Evolutionary conservation across 2,797 vertebrate genomes (phyloP).

Genomic region (Paramormyrops hopkinsi): DNA sequence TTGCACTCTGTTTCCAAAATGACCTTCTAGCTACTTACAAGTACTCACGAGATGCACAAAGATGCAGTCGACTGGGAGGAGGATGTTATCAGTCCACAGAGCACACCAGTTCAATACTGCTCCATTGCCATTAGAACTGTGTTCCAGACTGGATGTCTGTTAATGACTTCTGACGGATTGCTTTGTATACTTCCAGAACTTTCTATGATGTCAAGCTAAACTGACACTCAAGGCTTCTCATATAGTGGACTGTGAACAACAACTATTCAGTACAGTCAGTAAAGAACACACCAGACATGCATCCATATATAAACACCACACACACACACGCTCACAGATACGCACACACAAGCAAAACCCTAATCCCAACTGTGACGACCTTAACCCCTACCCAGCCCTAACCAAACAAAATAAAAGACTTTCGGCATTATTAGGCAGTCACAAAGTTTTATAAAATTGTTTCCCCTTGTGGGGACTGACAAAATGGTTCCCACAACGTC

Average conservation of each 20-base stretch:
- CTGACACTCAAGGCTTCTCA: not conserved
- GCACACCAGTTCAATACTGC: not conserved
- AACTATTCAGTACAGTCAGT: not conserved
- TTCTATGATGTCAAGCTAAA: not conserved
- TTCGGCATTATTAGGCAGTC: not conserved
- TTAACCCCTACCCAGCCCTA: not conserved
- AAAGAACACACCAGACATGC: not conserved
- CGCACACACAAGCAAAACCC: not conserved
- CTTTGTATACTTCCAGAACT: not conserved
- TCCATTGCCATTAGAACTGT: not conserved
- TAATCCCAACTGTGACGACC: not conserved
- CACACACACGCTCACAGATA: not conserved
- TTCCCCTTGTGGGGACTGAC: not conserved
- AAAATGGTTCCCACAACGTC: not conserved
- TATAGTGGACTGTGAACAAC: not conserved
- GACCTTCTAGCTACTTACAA: not conserved
- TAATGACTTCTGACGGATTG: not conserved
- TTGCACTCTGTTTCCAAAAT: not conserved
- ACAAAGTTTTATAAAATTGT: not conserved
- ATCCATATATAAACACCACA: not conserved
- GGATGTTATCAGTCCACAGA: not conserved
- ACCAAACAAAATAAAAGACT: not conserved
- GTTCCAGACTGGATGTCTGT: not conserved
- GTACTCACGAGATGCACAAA: not conserved
- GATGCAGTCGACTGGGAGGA: not conserved